Evolutionary conservation across 2,888 invertebrate species (phyloP).

Genomic region (Thymelicus lineola): DNA sequence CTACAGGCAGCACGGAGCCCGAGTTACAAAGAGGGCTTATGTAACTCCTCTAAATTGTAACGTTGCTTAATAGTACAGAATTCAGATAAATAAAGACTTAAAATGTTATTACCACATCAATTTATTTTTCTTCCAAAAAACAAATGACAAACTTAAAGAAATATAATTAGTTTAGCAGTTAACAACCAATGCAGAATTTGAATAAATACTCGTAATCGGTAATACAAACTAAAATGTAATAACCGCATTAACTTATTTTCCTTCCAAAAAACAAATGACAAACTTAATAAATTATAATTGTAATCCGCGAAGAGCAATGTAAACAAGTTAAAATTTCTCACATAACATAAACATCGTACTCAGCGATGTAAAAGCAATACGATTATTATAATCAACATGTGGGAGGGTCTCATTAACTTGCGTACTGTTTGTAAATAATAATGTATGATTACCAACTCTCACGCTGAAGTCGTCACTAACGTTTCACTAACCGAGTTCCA

Average conservation of each 20-base stretch:
- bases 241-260: too few species aligned
- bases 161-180: too few species aligned
- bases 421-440: conserved; percentile 1
- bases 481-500: conserved; percentile 4
- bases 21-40: conserved; percentile 21
- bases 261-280: too few species aligned
- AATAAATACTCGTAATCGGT: too few species aligned
- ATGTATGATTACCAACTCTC: neutral
- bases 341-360: too few species aligned
- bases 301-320: neutral
- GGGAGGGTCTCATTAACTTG: neutral
- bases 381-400: neutral
- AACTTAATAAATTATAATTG: too few species aligned
- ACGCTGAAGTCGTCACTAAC: neutral
- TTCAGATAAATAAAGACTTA: too few species aligned
- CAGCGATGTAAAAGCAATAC: neutral
- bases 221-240: too few species aligned
- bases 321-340: neutral
- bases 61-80: neutral
- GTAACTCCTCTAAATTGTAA: conserved; percentile 13
- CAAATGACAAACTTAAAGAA: too few species aligned
- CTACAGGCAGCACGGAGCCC: conserved; percentile 10
- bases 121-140: too few species aligned
- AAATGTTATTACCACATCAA: too few species aligned
- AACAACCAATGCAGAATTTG: too few species aligned